Percentiles rank a stretch among this genome's conserved stretches.
These are phyloP conservation scores for Felis catus DNA, from an alignment of 2,113 vertebrate genomes.

Conservation along the genomic window F.catus_Fca126_mat1.0 CM031412.1:126972501-126973000, in stretches of 20 bases:
- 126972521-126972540: slow-evolving; percentile 71
- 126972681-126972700: background rate
- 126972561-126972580: background rate
- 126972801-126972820: background rate
- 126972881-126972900: background rate
- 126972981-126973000: background rate
- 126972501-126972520: slow-evolving; percentile 42
- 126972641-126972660: background rate
- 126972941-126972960: background rate
- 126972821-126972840: background rate
- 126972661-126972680: background rate
- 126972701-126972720: background rate
- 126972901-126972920: background rate
- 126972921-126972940: background rate
- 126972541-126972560: slow-evolving; percentile 22
- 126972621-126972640: slow-evolving; percentile 4
- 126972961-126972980: slow-evolving; percentile 2
- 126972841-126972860: background rate
- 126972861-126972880: background rate
- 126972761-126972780: slow-evolving; percentile 21
- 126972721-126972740: background rate
- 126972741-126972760: background rate
- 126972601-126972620: background rate
- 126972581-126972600: background rate
- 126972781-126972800: background rate